Base-by-base conservation (phyloP, 2,888 invertebrate species). In the Lutraria lutraria region DNA sequence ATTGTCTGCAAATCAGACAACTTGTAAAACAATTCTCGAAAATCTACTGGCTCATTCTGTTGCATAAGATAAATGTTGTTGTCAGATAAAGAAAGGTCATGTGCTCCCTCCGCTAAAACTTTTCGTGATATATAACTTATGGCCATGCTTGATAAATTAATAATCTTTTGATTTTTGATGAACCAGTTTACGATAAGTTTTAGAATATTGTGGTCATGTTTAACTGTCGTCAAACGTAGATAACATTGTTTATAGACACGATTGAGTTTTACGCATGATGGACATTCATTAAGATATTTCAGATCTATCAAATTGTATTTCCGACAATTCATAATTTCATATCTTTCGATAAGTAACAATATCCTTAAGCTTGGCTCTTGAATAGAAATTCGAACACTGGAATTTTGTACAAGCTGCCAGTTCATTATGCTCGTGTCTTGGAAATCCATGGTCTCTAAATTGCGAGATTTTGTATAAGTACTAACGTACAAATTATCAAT, bases 11-110 rank as follows among this genome's bases (percentile, higher is more conserved):
- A 25, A 12, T 63, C 25, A 0, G 13, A 12, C 13, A 81, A 31
- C 10, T 25, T 25, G n/a, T 15, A 29, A 34, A 85, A 56, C n/a
- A 85, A 31, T 15, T 8, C 16, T 15, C 34, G 60, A 63, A 86
- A 86, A 0, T 81, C 81, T 4, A 15, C 6, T 31, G n/a, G 34
- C 34, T 81, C 60, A 8, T 56, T 60, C 8, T n/a, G 31, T 52
- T 86, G 81, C 86, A 81, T 86, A 60, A 34, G 34, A n/a, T 60
- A n/a, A 63, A 86, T 81, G 56, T 86, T 80, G 56, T 86, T 86
- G 19, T 86, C 81, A 8, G 86, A 81, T 12, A 86, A n/a, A 12
- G 63, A 68, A n/a, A 68, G n/a, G 25, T 25, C 25, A 25, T 25
- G 63, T 68, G 63, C 63, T 25, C n/a, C 25, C 25, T 68, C 63